A percentile compares a stretch with the other conserved stretches of the same genome.
Evolutionary conservation across 1,140 invertebrate genomes (phyloP).

Genomic region (Drosophila neocordata): DNA sequence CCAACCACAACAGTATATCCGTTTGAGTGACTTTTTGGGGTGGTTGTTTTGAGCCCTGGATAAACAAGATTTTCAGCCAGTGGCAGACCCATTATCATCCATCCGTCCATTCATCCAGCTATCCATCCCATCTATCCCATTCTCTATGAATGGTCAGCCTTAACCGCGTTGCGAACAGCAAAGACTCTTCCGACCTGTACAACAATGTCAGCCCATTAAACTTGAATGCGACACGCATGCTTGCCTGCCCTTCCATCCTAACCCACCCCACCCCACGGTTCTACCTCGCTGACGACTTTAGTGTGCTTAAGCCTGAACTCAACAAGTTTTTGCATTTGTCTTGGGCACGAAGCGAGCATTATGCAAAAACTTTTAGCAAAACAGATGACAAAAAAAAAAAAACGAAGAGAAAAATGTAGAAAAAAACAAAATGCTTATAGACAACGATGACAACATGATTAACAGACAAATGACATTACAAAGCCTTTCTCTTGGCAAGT

Average conservation of each 20-base stretch:
- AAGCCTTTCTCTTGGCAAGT: slow-evolving; percentile 72
- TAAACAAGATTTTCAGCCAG: slow-evolving; percentile 16
- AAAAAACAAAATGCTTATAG: slow-evolving; percentile 49
- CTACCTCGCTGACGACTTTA: slow-evolving; percentile 3
- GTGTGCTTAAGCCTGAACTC: slow-evolving; percentile 35
- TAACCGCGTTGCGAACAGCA: slow-evolving; percentile 31
- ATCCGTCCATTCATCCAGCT: slow-evolving; percentile 16
- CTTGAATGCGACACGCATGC: slow-evolving; percentile 73
- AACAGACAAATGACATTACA: slow-evolving; percentile 80
- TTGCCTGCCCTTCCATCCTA: slow-evolving; percentile 10
- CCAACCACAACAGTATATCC: slow-evolving; percentile 56
- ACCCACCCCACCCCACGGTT: slow-evolving; percentile 1
- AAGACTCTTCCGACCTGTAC: slow-evolving; percentile 35
- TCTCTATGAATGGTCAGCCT: slow-evolving; percentile 13
- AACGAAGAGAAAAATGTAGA: background rate
- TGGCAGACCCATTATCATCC: background rate
- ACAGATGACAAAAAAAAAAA: slow-evolving; percentile 5
- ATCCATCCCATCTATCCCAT: slow-evolving; percentile 16
- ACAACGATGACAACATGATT: slow-evolving; percentile 76
- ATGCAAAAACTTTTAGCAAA: slow-evolving; percentile 65
- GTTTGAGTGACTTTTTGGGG: slow-evolving; percentile 56
- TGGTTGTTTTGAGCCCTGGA: slow-evolving; percentile 1
- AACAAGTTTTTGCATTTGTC: slow-evolving; percentile 73
- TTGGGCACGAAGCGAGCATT: slow-evolving; percentile 66
- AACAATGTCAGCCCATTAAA: slow-evolving; percentile 62